Evolutionary conservation across 1,140 invertebrate genomes (phyloP).

Genomic region (Bombus sylvicola): DNA sequence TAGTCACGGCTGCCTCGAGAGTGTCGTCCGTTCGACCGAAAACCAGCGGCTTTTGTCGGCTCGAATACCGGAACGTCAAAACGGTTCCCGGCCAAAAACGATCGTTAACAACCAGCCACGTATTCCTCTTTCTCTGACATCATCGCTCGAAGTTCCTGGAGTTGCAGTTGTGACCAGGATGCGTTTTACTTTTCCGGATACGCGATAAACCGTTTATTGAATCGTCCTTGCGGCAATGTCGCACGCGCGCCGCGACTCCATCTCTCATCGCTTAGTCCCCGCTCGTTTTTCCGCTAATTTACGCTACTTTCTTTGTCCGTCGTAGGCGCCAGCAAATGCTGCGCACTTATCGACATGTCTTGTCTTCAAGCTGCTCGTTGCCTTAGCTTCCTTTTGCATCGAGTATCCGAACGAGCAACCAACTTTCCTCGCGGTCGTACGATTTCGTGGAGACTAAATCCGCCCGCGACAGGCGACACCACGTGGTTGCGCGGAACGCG

Average conservation of each 20-base stretch:
- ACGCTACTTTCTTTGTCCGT: too few species aligned
- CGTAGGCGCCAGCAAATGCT: too few species aligned
- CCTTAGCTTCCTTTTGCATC: too few species aligned
- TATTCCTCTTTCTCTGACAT: constrained; percentile 24
- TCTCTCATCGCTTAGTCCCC: background rate
- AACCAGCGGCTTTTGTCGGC: constrained; percentile 37
- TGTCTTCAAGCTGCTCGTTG: too few species aligned
- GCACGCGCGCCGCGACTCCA: background rate
- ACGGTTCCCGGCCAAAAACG: constrained; percentile 37
- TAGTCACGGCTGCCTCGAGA: constrained; percentile 60
- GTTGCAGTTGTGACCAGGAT: background rate
- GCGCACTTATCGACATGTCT: too few species aligned
- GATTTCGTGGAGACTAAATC: background rate
- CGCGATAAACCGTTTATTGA: constrained; percentile 30
- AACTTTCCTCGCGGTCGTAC: background rate
- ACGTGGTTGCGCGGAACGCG: background rate
- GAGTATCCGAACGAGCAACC: background rate
- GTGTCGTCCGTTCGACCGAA: constrained; percentile 51
- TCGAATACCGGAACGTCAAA: background rate
- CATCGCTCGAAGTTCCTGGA: constrained; percentile 13
- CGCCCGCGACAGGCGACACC: background rate
- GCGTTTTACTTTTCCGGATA: constrained; percentile 20
- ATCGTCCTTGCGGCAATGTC: constrained; percentile 22
- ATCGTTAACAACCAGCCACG: background rate
- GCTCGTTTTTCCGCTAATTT: background rate